Evolutionary conservation across 2,888 invertebrate species (phyloP), one percentile per base, ranked within the genome.

Genomic region (Ectobius pallidus): DNA sequence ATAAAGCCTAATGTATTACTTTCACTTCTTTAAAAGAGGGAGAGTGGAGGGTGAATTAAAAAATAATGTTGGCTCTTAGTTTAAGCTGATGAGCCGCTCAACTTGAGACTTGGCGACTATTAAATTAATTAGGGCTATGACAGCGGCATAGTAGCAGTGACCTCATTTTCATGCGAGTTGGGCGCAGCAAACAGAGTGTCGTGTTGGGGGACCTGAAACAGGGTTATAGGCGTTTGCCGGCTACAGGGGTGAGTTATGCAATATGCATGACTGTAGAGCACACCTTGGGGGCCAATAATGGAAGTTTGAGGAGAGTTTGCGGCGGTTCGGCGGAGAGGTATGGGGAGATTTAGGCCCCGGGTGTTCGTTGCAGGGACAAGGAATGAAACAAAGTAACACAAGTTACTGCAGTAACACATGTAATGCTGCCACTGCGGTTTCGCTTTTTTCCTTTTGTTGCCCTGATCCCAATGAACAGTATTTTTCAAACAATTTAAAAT

Each of bases 281-380:
- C 61, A 44, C 72, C 68, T 72, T 58, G 68, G 72, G 68, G 68
- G 46, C 49, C 69, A 72, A 72, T 72, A 72, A 68, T 69, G 68
- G 65, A 71, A 65, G 46, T 71, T 71, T 62, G 65, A 71, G 25
- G 52, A 52, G 58, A 70, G 46, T 42, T 61, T 58, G 39, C 20
- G 49, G 70, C 30, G 32, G 42, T 49, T 25, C 16, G 30, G 30
- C n/a, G 68, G 16, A 27, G 49, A 32, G 39, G 44, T 18, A 52
- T 9, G 16, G 27, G 55, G 6, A 55, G 55, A 55, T 55, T 55
- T 58, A 58, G 58, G 58, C 58, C 9, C n/a, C 32, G 32, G 30
- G 58, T 58, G 55, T 58, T 58, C 16, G 58, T 30, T 58, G 16
- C 32, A 58, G 30, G 30, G 58, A 32, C 58, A 58, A 58, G 27